Evolutionary conservation across 2,797 vertebrate genomes (phyloP), one percentile per base, ranked within the genome.

Genomic region (Anas acuta): DNA sequence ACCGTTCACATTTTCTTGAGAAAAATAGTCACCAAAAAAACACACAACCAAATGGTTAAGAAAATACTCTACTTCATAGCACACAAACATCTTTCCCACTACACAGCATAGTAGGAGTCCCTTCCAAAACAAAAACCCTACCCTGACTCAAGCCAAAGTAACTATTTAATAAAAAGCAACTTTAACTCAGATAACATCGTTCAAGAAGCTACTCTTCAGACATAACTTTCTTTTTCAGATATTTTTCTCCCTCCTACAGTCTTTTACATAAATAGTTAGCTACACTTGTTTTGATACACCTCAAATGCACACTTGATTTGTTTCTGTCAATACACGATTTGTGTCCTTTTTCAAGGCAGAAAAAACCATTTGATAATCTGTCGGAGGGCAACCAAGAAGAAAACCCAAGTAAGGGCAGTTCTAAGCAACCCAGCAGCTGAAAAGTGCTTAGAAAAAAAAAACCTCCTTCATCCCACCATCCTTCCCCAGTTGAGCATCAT

Each of bases 61-160:
- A 89, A 93, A 89, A 93, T 62, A 64, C 6, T 79, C 9, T 71
- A 45, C 39, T 67, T 92, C 82, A 85, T 2, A 85, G 71, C 58
- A 88, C 22, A 83, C 47, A 90, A 70, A 65, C 18, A 89, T 8
- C 11, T 80, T 33, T 83, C 65, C n/a, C 28, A 62, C 33, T 33
- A 77, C 60, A 54, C 35, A 92, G 66, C 66, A 76, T 9, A 26
- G 25, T 8, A 93, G 56, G 6, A 90, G 22, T 18, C 7, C 7
- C 32, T 66, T 76, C 53, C 64, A 87, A 93, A 80, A 53, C 28
- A 51, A 78, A 93, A 92, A 47, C 8, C 1, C 16, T 66, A 75
- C 1, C 2, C 6, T 7, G 19, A 57, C 60, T 57, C 28, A 92
- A 91, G 47, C 4, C 25, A 84, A 88, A 81, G 18, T 6, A 91